Evolutionary conservation across 2,797 vertebrate species (phyloP), one percentile per base, ranked within the genome.

Genomic region (Dendrocincla fuliginosa): DNA sequence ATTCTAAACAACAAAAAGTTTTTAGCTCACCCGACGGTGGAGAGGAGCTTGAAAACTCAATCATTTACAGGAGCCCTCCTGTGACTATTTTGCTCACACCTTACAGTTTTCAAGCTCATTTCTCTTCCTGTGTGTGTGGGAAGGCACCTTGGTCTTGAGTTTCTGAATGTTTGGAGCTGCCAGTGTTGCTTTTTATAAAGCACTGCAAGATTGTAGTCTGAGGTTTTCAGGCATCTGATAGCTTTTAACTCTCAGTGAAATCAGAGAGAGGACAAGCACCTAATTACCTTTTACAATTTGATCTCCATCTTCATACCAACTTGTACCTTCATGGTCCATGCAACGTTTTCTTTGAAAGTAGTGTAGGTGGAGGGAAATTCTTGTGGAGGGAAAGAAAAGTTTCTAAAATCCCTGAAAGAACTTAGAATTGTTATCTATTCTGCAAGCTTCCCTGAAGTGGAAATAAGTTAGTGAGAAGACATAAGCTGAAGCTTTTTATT

Each of bases 401-500:
- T 94, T 75, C 30, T 74, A 35, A 90, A 93, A 67, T 87, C 46
- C 49, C 64, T 35, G 39, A 55, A 91, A 80, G 56, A 92, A 80
- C 13, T 74, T 74, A 25, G 46, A 92, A 76, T 90, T 84, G 35
- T 87, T 85, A 32, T 59, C 32, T 93, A 1, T 92, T 89, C 50
- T 89, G 55, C 47, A 49, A 23, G 16, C 44, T 87, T 73, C 28
- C 14, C 49, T 85, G 71, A 68, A 70, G 42, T 84, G 25, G 57
- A 83, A 68, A 12, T 22, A 86, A 81, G 46, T 83, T 73, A 75
- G 41, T 37, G 25, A 85, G 69, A 89, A 87, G 63, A 65, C 39
- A 37, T 55, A 59, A 88, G 19, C 32, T 69, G 61, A 67, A 91
- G 55, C 13, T 76, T 92, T 90, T 94, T 83, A 30, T 93, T 94